phyloP scores from a whole-genome alignment of 2,113 vertebrate species.

The Odontesthes bonariensis region DNA sequence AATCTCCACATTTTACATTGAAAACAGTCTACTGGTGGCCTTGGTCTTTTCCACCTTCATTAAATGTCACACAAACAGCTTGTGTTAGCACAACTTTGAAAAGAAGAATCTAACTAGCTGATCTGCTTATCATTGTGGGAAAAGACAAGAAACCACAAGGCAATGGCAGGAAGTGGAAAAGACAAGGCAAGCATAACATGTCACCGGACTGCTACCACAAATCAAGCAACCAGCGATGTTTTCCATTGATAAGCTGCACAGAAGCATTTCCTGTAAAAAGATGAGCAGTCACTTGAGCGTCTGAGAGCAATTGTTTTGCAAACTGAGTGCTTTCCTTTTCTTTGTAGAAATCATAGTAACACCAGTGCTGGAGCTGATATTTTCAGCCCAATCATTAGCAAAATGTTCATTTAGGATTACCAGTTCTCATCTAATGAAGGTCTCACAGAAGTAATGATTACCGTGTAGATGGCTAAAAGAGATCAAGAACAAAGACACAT shows the following conservation, averaged over 20 bases:
- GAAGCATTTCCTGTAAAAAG: conserved; percentile 20
- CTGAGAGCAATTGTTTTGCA: conserved; percentile 6
- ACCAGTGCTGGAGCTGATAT: no score
- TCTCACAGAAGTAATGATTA: no score
- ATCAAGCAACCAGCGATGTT: conserved; percentile 13
- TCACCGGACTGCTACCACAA: conserved; percentile 5
- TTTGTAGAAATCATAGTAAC: no score
- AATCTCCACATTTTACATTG: neutral
- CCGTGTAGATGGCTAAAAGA: no score
- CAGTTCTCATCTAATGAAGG: no score
- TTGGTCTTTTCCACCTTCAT: neutral
- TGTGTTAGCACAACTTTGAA: neutral
- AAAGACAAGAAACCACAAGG: neutral
- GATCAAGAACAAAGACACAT: no score
- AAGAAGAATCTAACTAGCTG: neutral
- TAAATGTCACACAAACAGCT: neutral
- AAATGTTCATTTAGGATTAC: no score
- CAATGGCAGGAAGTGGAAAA: conserved; percentile 31
- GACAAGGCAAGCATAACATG: neutral
- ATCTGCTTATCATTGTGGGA: neutral
- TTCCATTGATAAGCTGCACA: conserved; percentile 42
- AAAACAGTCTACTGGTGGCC: neutral
- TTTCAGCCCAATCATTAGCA: no score
- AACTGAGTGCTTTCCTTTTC: no score
- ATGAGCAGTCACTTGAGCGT: conserved; percentile 2